Evolutionary conservation across 2,797 vertebrate genomes (phyloP).

Genomic region (Botia kubotai): DNA sequence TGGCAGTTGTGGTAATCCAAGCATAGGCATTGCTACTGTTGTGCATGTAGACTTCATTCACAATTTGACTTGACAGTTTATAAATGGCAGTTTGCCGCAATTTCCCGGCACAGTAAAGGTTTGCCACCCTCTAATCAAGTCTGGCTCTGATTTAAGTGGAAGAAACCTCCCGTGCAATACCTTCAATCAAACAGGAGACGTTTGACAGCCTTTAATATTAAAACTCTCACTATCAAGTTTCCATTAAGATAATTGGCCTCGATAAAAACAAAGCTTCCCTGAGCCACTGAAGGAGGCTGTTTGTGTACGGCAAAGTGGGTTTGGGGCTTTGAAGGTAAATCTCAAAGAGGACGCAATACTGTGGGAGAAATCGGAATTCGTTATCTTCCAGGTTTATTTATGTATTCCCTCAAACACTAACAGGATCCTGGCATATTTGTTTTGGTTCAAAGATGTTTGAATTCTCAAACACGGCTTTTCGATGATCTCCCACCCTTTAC

Average conservation of each 20-base stretch:
- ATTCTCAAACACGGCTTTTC: slow-evolving; percentile 6
- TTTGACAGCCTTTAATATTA: slow-evolving; percentile 21
- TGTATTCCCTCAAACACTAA: slow-evolving; percentile 11
- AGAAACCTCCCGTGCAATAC: background rate
- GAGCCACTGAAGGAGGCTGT: slow-evolving; percentile 15
- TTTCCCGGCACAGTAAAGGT: background rate
- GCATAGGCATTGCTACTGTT: slow-evolving; percentile 10
- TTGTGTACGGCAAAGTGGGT: slow-evolving; percentile 7
- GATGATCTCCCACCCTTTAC: slow-evolving; percentile 36
- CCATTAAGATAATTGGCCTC: slow-evolving; percentile 26
- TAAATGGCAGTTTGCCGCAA: slow-evolving; percentile 14
- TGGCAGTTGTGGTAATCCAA: slow-evolving; percentile 8
- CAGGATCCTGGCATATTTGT: slow-evolving; percentile 20
- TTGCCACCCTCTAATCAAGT: background rate
- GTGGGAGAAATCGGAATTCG: slow-evolving; percentile 55
- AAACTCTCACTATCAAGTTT: slow-evolving; percentile 29
- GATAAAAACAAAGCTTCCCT: slow-evolving; percentile 20
- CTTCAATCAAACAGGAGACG: slow-evolving; percentile 16
- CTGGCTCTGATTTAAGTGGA: slow-evolving; percentile 5
- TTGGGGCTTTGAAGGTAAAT: slow-evolving; percentile 52
- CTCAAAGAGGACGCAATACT: slow-evolving; percentile 41
- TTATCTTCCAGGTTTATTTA: slow-evolving; percentile 51
- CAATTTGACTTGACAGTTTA: slow-evolving; percentile 23
- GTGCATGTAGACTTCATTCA: background rate
- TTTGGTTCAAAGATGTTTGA: slow-evolving; percentile 28